These are phyloP conservation scores for Charadrius vociferus DNA, from an alignment of 2,113 vertebrate species.

Conservation along the genomic window DNA sequence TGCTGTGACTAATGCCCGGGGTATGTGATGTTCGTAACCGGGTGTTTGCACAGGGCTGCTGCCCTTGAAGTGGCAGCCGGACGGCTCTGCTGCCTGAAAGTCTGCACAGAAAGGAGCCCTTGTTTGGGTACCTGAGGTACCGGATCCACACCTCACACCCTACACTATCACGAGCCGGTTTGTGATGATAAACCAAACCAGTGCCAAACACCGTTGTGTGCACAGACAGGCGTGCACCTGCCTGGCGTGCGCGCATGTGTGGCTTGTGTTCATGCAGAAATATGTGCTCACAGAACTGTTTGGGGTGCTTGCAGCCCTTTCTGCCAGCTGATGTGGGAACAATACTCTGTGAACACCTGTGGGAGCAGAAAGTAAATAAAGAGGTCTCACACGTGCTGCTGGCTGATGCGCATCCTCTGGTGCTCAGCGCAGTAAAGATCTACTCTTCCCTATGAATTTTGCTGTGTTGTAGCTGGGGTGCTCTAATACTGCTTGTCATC, in stretches of 20 bases:
- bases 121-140: neutral
- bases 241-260: accelerated
- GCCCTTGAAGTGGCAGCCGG: neutral
- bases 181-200: neutral
- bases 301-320: neutral
- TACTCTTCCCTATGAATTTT: neutral
- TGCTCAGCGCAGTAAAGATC: neutral
- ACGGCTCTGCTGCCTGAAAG: neutral
- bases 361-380: neutral
- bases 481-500: neutral
- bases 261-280: neutral
- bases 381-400: neutral
- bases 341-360: neutral
- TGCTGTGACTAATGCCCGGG: neutral
- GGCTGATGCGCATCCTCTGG: neutral
- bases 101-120: neutral
- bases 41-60: neutral
- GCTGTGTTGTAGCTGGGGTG: neutral
- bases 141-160: neutral
- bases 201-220: neutral
- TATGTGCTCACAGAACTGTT: neutral
- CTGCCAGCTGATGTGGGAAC: neutral
- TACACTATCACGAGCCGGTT: accelerated
- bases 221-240: neutral
- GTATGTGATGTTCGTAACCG: accelerated